Base-by-base conservation (phyloP, 1,140 invertebrate genomes). In the Daktulosphaira vitifoliae region DNA sequence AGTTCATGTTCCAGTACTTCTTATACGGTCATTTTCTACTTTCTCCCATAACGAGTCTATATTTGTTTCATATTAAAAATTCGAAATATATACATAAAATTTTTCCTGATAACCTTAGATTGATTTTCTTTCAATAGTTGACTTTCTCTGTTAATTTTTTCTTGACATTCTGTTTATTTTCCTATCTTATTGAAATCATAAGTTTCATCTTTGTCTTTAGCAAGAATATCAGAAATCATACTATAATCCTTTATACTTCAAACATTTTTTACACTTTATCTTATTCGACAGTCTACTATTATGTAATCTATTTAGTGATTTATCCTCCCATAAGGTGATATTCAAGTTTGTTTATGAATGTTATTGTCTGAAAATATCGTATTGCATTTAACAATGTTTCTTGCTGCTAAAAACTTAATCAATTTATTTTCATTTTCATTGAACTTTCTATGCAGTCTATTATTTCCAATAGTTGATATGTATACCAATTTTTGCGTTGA, bases 261-360 rank as follows among this genome's bases (percentile, higher is more conserved):
- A 16, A 69, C 67, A 51, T 70, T 53, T 37, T 18, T 25, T 2
- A 59, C 38, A 48, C 26, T 56, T 3, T 6, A 16, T 29, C 20
- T 22, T 11, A 66, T 48, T 64, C 46, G 62, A 13, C 38, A n/a
- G 29, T 66, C 29, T n/a, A 68, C 69, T 18, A 66, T 15, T 4
- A 68, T 65, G 56, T 69, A 65, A 25, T 70, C 66, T 53, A 69
- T 68, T 67, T 69, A 65, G 44, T 68, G 67, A 16, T 37, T 52
- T 2, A 49, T 62, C 1, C 49, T 25, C 4, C 65, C 52, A 68
- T 68, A 65, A 38, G 67, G 67, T 18, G 69, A 66, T 11, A 15
- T 39, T 69, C 68, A 70, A 8, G 66, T 71, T 4, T 38, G 56
- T 56, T 69, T 70, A 51, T 72, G 69, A 46, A 71, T 70, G n/a